These are phyloP conservation scores for Heliconius hewitsoni DNA, from an alignment of 1,140 invertebrate genomes.

Conservation along the genomic window DNA sequence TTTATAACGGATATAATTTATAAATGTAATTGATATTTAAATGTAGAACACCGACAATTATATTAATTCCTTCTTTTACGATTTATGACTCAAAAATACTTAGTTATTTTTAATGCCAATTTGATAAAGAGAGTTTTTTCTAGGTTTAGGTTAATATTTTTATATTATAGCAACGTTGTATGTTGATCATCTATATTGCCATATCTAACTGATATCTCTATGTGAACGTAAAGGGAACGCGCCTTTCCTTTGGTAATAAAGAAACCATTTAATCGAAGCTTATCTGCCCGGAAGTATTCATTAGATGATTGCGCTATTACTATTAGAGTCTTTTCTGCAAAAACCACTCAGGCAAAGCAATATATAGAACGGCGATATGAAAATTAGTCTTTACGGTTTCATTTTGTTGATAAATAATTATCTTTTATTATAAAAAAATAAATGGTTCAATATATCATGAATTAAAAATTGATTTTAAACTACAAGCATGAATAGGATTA, in stretches of 20 bases:
- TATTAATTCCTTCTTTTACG: neutral
- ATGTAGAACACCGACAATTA: constrained; percentile 37
- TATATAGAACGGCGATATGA: constrained; percentile 46
- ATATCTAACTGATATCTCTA: constrained; percentile 68
- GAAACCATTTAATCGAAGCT: constrained; percentile 79
- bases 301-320: constrained; percentile 79
- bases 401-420: neutral
- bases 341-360: constrained; percentile 47
- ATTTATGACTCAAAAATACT: neutral
- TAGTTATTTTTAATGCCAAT: neutral
- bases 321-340: constrained; percentile 63
- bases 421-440: neutral
- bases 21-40: constrained; percentile 46
- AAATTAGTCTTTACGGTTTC: neutral
- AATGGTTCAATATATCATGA: too few relatives aligned
- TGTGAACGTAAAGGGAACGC: constrained; percentile 75
- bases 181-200: constrained; percentile 34
- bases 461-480: too few relatives aligned
- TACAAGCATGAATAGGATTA: too few relatives aligned
- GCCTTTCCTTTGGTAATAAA: constrained; percentile 78
- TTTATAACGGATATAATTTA: constrained; percentile 66
- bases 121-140: neutral
- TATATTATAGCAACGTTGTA: constrained; percentile 24
- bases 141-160: neutral
- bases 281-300: constrained; percentile 80